Evolutionary conservation across 1,140 invertebrate species (phyloP), one percentile per base, ranked within the genome.

Genomic region (Bilobella aurantiaca): DNA sequence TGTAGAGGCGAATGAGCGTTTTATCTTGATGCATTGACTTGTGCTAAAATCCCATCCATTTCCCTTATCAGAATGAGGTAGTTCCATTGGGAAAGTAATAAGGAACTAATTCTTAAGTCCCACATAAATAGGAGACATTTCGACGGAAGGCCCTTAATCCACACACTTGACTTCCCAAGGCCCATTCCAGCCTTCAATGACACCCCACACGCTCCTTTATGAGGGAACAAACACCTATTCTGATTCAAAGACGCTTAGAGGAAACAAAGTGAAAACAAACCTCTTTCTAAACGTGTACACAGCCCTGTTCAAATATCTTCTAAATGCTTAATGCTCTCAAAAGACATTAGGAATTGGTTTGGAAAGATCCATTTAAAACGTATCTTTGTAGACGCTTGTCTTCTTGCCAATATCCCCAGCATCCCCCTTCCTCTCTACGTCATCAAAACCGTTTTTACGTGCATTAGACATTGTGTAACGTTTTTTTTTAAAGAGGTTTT

Each of bases 41-140:
- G 46, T 56, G 49, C 64, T 53, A 64, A 70, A 70, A 70, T 64
- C 60, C 65, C 65, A 62, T 70, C 49, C 65, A 67, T 64, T 30
- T 32, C 58, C 60, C 68, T 70, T 70, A 70, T 70, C 68, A 14
- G 8, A 8, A 18, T 12, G 12, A n/a, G n/a, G n/a, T n/a, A n/a
- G 65, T 71, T 58, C 64, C 67, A 71, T 71, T 71, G 69, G 67
- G 67, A 71, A 71, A 71, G 69, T 71, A 68, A 68, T 71, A 71
- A 66, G 69, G 49, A 65, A 66, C 62, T 71, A 71, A 71, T 71
- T 71, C 69, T 64, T 58, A 8, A 53, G 21, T n/a, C n/a, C n/a
- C n/a, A n/a, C n/a, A 58, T 27, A 58, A 5, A 25, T 8, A 8
- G 57, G 23, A 23, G 3, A 16, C n/a, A n/a, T n/a, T n/a, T n/a